A percentile compares a stretch with the other conserved stretches of the same genome.
phyloP scores from a whole-genome alignment of 2,113 vertebrate genomes.

The Lethenteron camtschaticum region DNA sequence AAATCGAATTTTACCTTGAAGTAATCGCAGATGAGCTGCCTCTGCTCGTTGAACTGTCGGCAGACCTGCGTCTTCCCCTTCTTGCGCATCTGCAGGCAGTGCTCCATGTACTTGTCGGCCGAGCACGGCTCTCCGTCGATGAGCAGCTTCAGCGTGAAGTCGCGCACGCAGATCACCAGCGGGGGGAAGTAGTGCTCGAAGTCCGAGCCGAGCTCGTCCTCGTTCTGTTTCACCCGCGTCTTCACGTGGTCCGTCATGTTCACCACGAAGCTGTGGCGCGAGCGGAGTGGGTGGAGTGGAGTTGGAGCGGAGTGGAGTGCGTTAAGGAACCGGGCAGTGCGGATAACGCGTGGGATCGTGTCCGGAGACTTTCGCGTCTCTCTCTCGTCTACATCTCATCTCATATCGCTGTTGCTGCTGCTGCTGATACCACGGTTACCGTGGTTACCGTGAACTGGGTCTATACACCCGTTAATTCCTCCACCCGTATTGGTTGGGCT shows the following conservation, averaged over 20 bases:
- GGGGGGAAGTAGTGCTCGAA: constrained; percentile 24
- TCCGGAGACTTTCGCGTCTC: too few relatives aligned
- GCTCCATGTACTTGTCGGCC: constrained; percentile 16
- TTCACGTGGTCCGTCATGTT: constrained; percentile 1
- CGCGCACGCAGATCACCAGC: constrained; percentile 27
- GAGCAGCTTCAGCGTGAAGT: constrained; percentile 20
- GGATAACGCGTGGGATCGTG: too few relatives aligned
- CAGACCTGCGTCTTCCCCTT: background rate
- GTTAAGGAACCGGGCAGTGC: too few relatives aligned
- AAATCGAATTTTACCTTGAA: too few relatives aligned
- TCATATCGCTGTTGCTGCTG: too few relatives aligned
- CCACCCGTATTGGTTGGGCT: too few relatives aligned
- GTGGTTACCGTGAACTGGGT: too few relatives aligned
- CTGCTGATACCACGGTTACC: too few relatives aligned
- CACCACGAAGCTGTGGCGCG: background rate
- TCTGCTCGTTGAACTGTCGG: background rate
- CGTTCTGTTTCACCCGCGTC: background rate
- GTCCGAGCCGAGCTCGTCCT: constrained; percentile 10
- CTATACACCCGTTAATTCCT: too few relatives aligned
- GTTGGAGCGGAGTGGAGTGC: too few relatives aligned
- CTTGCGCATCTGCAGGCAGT: constrained; percentile 10
- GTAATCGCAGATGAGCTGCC: background rate
- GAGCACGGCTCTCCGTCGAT: constrained; percentile 8
- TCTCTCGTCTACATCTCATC: too few relatives aligned
- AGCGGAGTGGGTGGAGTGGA: too few relatives aligned